Base-by-base conservation (phyloP, 1,140 invertebrate species). In the Zaprionus africanus region DNA sequence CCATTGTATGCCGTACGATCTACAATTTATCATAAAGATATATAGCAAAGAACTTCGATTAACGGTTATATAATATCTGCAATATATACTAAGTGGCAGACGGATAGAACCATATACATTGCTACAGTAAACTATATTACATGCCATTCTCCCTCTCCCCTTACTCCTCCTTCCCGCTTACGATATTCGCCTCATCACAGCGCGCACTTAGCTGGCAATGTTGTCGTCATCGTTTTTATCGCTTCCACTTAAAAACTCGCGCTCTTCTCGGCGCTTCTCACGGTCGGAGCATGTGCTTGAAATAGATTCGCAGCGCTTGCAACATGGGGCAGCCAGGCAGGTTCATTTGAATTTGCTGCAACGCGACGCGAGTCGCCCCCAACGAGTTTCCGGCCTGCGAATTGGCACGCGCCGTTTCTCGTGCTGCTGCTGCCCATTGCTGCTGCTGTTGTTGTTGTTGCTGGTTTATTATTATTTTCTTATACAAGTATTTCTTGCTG, bases 271-370 rank as follows among this genome's bases (percentile, higher is more conserved):
- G 61, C 38, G 69, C 38, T 72, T 59, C 70, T 67, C 63, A 60
- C 28, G 12, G 12, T 13, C 53, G 53, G 22, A 15, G 53, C 22
- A 28, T 58, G n/a, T 41, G 58, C 67, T 64, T 59, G 58, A 76
- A 76, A 76, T 76, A 76, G 73, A 71, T 60, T 69, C 61, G 4
- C 19, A n/a, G 36, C 38, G 34, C 59, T 56, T 60, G 34, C 61
- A 36, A 46, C 38, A 36, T 31, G 54, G 41, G 41, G 34, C 34
- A 38, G 46, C 22, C 22, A 26, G 53, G 53, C 59, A 54, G 38
- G 43, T 76, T 61, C 61, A 66, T 71, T 61, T 75, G 72, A 78
- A 68, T 75, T 75, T 70, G 76, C 72, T 68, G 31, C 56, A 56
- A 51, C 46, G 19, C 46, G 46, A 51, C 46, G 46, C 46, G 46